These are phyloP conservation scores for Pagetopsis macropterus DNA, from an alignment of 2,797 vertebrate species.

Conservation along the genomic window DNA sequence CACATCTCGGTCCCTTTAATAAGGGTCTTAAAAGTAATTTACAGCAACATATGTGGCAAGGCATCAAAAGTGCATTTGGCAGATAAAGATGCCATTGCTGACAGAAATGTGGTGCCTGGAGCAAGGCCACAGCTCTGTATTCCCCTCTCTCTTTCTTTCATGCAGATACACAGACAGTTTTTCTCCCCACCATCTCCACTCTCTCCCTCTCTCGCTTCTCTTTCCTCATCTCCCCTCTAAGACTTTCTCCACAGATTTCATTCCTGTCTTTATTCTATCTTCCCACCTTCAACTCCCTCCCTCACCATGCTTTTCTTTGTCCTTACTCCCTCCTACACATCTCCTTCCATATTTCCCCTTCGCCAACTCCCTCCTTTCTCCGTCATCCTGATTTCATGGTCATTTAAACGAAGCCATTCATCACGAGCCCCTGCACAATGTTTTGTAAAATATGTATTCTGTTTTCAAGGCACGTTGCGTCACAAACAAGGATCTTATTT, in stretches of 20 bases:
- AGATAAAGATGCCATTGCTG: constrained; percentile 77
- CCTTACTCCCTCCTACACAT: constrained; percentile 36
- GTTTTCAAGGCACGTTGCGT: constrained; percentile 17
- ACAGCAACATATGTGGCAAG: constrained; percentile 74
- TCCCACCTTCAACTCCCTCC: constrained; percentile 23
- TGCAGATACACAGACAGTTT: constrained; percentile 9
- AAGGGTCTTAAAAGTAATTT: constrained; percentile 78
- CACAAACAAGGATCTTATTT: constrained; percentile 21
- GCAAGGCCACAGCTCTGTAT: constrained; percentile 52
- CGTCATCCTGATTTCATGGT: constrained; percentile 54
- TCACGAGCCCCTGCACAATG: constrained; percentile 5
- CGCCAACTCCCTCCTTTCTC: constrained; percentile 25
- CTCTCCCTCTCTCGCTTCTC: constrained; percentile 14
- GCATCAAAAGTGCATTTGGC: constrained; percentile 82
- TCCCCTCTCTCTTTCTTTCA: constrained; percentile 33
- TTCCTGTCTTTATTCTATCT: constrained; percentile 13
- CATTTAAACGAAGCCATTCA: constrained; percentile 43
- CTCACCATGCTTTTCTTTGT: constrained; percentile 15
- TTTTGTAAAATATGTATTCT: constrained; percentile 21
- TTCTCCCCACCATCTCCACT: constrained; percentile 35
- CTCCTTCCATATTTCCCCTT: constrained; percentile 42
- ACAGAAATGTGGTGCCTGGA: constrained; percentile 75
- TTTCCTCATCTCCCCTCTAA: neutral
- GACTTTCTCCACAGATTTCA: neutral
- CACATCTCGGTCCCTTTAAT: constrained; percentile 52